phyloP scores from a whole-genome alignment of 2,797 vertebrate species.

The Danio choprae region DNA sequence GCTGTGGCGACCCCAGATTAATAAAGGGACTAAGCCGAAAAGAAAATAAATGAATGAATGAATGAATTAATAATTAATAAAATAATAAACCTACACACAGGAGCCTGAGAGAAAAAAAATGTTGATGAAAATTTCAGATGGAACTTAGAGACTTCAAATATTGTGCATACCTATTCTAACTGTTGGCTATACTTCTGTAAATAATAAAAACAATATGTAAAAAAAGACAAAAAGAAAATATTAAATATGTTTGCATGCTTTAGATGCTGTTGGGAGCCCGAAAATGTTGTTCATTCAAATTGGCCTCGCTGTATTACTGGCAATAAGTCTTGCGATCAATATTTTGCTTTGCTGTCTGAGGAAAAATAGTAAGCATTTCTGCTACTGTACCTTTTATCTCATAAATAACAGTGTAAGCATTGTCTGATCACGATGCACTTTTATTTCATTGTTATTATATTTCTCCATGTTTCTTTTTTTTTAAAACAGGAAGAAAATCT shows the following conservation, averaged over 20 bases:
- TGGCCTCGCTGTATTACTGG: not conserved
- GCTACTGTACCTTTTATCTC: not conserved
- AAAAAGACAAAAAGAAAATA: too few species aligned
- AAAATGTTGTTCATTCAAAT: not conserved
- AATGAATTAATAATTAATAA: too few species aligned
- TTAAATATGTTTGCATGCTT: not conserved
- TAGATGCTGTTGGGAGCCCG: not conserved
- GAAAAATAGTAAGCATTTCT: conserved; percentile 17
- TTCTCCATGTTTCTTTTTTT: not conserved
- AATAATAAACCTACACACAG: too few species aligned
- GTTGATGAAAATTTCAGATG: too few species aligned
- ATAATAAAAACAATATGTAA: too few species aligned
- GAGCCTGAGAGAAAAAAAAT: too few species aligned
- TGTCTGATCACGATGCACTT: not conserved
- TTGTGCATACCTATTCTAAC: too few species aligned
- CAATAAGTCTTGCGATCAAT: conserved; percentile 31
- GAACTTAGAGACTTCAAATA: too few species aligned
- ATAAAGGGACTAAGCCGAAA: too few species aligned
- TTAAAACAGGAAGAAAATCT: conserved; percentile 13
- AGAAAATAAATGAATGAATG: too few species aligned
- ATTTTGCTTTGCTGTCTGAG: conserved; percentile 7
- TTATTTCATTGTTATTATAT: not conserved
- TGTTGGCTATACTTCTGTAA: too few species aligned
- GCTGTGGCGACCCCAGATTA: too few species aligned
- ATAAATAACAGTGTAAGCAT: not conserved